phyloP scores from a whole-genome alignment of 2,888 invertebrate species.

The Choristoneura rosaceana region DNA sequence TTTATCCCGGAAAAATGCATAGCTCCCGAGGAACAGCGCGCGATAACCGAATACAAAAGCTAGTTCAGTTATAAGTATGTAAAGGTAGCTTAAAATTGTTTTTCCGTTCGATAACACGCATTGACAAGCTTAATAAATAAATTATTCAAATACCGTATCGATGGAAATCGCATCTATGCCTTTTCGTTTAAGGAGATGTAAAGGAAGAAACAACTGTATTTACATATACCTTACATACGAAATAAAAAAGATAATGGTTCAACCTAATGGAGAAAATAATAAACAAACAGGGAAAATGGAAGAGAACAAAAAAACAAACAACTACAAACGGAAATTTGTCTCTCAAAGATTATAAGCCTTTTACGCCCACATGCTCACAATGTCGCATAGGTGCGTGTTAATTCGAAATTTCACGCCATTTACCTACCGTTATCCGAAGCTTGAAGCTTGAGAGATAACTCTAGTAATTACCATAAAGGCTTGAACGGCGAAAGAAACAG shows the following conservation, averaged over 20 bases:
- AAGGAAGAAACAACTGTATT: neutral
- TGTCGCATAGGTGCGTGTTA: neutral
- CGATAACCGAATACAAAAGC: too few species aligned
- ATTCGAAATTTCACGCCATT: neutral
- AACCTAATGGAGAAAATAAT: neutral
- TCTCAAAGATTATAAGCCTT: neutral
- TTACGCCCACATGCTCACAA: neutral
- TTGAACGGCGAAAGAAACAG: neutral
- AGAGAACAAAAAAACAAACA: neutral
- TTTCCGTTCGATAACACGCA: too few species aligned
- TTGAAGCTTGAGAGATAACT: neutral
- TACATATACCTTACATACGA: neutral
- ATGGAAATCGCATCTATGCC: too few species aligned
- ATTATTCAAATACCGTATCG: too few species aligned
- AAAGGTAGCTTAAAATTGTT: too few species aligned
- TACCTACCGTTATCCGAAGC: neutral
- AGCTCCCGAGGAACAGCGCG: too few species aligned
- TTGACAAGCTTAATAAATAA: too few species aligned
- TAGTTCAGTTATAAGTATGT: too few species aligned
- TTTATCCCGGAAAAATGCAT: too few species aligned
- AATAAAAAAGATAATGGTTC: neutral
- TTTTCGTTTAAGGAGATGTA: neutral
- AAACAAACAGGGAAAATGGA: neutral
- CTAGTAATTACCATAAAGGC: neutral
- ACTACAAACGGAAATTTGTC: neutral